phyloP scores from a whole-genome alignment of 2,113 vertebrate species.

The Chlamydotis undulata region DNA sequence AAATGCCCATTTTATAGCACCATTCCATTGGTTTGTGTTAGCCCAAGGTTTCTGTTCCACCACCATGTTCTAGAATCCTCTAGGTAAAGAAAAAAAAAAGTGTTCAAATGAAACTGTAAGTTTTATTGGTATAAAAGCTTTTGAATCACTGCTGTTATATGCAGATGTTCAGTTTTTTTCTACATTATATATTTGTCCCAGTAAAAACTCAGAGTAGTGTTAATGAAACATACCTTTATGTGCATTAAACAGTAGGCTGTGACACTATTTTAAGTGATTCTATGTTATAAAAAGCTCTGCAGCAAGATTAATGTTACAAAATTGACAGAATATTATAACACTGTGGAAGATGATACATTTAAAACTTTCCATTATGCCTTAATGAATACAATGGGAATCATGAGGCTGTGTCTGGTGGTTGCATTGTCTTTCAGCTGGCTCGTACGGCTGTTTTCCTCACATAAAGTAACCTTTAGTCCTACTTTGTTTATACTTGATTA shows the following conservation, averaged over 20 bases:
- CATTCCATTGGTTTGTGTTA: not conserved
- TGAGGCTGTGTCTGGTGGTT: conserved; percentile 30
- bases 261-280: conserved; percentile 64
- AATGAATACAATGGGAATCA: conserved; percentile 28
- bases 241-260: conserved; percentile 51
- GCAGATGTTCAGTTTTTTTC: conserved; percentile 25
- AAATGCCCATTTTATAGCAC: not conserved
- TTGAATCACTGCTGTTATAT: conserved; percentile 26
- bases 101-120: not conserved
- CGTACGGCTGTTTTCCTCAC: not conserved
- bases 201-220: conserved; percentile 52
- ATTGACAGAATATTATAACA: conserved; percentile 72
- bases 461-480: not conserved
- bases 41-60: not conserved
- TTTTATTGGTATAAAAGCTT: conserved; percentile 27
- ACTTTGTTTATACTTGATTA: not conserved
- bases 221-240: conserved; percentile 66
- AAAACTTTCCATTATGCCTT: conserved; percentile 41
- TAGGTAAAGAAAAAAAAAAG: not conserved
- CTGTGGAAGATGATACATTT: conserved; percentile 57
- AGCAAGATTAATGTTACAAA: conserved; percentile 64
- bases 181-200: conserved; percentile 47
- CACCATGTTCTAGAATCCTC: not conserved
- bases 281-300: conserved; percentile 69
- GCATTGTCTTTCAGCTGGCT: conserved; percentile 15